Evolutionary conservation across 2,888 invertebrate genomes (phyloP).

Genomic region (Xestia ashworthii): DNA sequence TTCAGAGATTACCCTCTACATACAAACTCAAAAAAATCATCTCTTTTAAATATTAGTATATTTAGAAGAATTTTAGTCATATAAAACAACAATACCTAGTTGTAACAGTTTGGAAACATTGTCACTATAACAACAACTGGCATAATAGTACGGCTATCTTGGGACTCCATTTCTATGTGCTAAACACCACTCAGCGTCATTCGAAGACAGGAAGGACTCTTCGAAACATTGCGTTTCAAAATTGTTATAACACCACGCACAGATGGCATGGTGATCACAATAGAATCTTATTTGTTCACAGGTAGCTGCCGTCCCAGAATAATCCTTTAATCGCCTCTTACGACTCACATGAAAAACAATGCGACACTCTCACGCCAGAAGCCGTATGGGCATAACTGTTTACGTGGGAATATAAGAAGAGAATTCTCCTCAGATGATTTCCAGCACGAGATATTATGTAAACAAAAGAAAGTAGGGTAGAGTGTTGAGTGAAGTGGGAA

Average conservation of each 20-base stretch:
- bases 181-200: conserved; percentile 7
- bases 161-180: background rate
- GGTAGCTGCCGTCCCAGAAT: conserved; percentile 37
- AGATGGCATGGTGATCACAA: conserved; percentile 34
- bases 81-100: background rate
- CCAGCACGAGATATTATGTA: conserved; percentile 14
- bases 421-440: conserved; percentile 35
- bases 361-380: conserved; percentile 28
- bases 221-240: conserved; percentile 21
- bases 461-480: conserved; percentile 50
- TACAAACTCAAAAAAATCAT: no score
- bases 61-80: background rate
- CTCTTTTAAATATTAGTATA: no score
- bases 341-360: conserved; percentile 56
- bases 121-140: background rate
- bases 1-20: no score
- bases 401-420: conserved; percentile 42
- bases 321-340: conserved; percentile 52
- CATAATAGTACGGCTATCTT: background rate
- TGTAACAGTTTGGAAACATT: background rate
- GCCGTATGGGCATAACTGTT: conserved; percentile 34
- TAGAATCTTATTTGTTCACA: conserved; percentile 51
- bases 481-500: conserved; percentile 19
- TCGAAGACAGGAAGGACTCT: conserved; percentile 6
- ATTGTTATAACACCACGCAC: conserved; percentile 25